A percentile compares a stretch with the other conserved stretches of the same genome.
phyloP scores from a whole-genome alignment of 2,888 invertebrate genomes.

The Loripinus fragilis region DNA sequence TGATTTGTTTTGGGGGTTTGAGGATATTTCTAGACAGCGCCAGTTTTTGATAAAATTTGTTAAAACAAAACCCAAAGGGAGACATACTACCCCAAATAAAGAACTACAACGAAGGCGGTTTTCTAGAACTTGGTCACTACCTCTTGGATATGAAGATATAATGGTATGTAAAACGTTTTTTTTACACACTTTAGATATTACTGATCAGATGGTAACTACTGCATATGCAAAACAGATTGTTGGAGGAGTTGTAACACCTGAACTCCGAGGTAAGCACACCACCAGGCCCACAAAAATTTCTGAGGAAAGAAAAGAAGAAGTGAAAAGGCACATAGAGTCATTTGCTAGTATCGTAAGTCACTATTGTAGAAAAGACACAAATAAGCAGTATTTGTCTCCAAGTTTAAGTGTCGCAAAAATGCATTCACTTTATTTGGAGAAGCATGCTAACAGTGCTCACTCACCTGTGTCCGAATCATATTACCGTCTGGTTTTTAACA shows the following conservation, averaged over 20 bases:
- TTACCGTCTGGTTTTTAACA: neutral
- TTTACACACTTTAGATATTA: neutral
- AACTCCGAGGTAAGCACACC: neutral
- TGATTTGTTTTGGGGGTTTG: constrained; percentile 8
- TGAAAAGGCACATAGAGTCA: neutral
- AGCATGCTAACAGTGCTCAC: neutral
- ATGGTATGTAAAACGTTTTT: constrained; percentile 14
- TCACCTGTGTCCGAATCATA: neutral
- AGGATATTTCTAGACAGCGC: neutral
- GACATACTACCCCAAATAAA: neutral
- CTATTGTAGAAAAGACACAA: constrained; percentile 17
- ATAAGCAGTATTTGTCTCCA: neutral
- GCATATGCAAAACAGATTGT: neutral
- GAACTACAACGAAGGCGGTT: neutral
- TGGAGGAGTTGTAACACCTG: neutral
- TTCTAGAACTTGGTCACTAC: neutral
- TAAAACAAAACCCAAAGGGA: neutral
- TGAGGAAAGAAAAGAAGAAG: neutral
- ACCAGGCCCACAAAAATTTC: neutral
- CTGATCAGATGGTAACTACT: neutral
- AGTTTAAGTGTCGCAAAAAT: constrained; percentile 10
- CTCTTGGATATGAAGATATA: neutral
- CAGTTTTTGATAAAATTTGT: constrained; percentile 9
- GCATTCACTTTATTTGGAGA: neutral
- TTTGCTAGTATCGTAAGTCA: neutral